Evolutionary conservation across 2,888 invertebrate species (phyloP).

Genomic region (Silvanus unidentatus): DNA sequence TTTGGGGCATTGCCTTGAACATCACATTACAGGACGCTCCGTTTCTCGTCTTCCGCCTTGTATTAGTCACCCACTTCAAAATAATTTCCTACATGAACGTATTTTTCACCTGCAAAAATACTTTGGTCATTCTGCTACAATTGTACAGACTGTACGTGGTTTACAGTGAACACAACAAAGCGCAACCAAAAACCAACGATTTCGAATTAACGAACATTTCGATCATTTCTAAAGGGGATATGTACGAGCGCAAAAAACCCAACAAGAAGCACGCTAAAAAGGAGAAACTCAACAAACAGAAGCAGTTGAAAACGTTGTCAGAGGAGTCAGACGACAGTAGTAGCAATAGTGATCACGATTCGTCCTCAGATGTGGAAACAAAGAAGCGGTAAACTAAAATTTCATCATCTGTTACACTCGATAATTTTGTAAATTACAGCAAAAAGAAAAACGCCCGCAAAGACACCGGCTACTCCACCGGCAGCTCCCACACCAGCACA

Average conservation of each 20-base stretch:
- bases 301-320: not conserved
- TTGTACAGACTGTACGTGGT: constrained; percentile 73
- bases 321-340: not conserved
- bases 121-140: constrained; percentile 80
- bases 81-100: constrained; percentile 94
- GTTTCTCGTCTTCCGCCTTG: constrained; percentile 76
- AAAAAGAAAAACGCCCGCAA: constrained; percentile 47
- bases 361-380: no score
- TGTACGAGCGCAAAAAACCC: constrained; percentile 30
- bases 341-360: not conserved
- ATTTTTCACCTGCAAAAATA: constrained; percentile 91
- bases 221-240: constrained; percentile 48
- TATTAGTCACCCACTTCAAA: constrained; percentile 80
- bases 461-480: constrained; percentile 66
- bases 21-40: constrained; percentile 84
- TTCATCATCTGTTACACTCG: not conserved
- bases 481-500: constrained; percentile 54
- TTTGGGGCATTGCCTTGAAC: constrained; percentile 83
- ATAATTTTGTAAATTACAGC: no score
- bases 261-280: constrained; percentile 29
- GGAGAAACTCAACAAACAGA: constrained; percentile 11
- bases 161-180: constrained; percentile 58
- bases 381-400: not conserved
- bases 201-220: constrained; percentile 49
- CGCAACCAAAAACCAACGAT: constrained; percentile 37